A percentile compares a stretch with the other conserved stretches of the same genome.
These are phyloP conservation scores for Chelonoidis abingdonii DNA, from an alignment of 2,113 vertebrate genomes.

Conservation along the genomic window DNA sequence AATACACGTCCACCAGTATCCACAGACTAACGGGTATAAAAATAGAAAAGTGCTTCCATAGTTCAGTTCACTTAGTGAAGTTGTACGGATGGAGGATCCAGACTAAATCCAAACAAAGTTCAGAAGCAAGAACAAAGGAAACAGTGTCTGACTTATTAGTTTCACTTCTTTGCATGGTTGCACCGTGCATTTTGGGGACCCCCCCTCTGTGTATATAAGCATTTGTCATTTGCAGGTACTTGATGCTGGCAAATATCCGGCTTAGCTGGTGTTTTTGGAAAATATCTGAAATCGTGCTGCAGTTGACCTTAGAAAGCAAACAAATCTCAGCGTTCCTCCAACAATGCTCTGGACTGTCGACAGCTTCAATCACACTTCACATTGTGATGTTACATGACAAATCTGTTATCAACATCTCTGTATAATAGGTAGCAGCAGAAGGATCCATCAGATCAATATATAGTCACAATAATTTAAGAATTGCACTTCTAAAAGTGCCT, in stretches of 20 bases:
- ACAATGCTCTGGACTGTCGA: rapidly evolving
- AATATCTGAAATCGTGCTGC: rapidly evolving
- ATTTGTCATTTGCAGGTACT: background rate
- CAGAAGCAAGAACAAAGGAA: background rate
- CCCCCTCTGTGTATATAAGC: rapidly evolving
- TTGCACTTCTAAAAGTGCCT: constrained; percentile 43
- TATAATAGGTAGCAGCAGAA: constrained; percentile 45
- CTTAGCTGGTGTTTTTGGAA: rapidly evolving
- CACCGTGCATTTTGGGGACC: background rate
- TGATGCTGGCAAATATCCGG: background rate
- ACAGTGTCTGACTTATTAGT: rapidly evolving
- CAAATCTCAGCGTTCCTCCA: background rate
- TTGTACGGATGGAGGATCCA: rapidly evolving
- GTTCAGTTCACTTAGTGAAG: background rate
- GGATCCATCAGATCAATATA: constrained; percentile 46
- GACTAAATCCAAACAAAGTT: background rate
- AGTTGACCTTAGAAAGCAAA: background rate
- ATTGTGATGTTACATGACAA: background rate
- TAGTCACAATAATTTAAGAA: constrained; percentile 60
- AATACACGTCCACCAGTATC: rapidly evolving
- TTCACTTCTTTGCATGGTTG: rapidly evolving
- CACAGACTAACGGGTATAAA: background rate
- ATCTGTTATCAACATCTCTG: background rate
- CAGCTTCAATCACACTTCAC: background rate
- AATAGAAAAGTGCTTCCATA: rapidly evolving